These are phyloP conservation scores for Thamnophis sirtalis DNA, from an alignment of 2,113 vertebrate species.

Conservation along the genomic window DNA sequence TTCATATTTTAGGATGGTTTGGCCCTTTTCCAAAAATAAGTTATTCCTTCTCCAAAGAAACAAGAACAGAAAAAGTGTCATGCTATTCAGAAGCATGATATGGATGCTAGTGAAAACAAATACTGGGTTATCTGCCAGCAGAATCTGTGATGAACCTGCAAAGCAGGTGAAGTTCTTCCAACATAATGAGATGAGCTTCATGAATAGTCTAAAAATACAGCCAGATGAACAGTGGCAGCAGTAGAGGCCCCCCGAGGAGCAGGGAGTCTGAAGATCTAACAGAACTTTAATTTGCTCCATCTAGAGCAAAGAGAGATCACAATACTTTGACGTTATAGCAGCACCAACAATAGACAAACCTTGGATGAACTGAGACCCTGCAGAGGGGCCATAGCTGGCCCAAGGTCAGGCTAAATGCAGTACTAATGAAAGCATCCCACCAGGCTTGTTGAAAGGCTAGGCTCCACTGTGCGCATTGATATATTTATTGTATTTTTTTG, in stretches of 20 bases:
- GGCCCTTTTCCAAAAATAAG: constrained; percentile 68
- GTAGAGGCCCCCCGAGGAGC: background rate
- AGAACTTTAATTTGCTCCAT: constrained; percentile 47
- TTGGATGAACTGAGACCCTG: constrained; percentile 54
- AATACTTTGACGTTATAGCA: constrained; percentile 54
- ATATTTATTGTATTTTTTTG: constrained; percentile 48
- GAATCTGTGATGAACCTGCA: constrained; percentile 17
- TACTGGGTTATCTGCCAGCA: background rate
- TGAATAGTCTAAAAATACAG: constrained; percentile 28
- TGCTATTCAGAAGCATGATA: constrained; percentile 46
- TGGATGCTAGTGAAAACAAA: constrained; percentile 52
- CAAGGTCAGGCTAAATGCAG: constrained; percentile 16
- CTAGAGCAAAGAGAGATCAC: constrained; percentile 36
- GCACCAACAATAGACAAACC: constrained; percentile 48
- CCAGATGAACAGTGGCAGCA: constrained; percentile 38
- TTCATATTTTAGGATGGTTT: constrained; percentile 36
- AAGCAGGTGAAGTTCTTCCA: background rate
- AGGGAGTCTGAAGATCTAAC: constrained; percentile 50
- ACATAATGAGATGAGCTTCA: background rate
- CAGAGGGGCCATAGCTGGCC: constrained; percentile 15
- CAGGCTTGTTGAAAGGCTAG: constrained; percentile 48
- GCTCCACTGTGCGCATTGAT: constrained; percentile 47
- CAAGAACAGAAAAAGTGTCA: constrained; percentile 51
- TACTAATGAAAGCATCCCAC: background rate
- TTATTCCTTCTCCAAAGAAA: constrained; percentile 55